A percentile compares a stretch with the other conserved stretches of the same genome.
Conservation (phyloP, 2,113 vertebrate genomes). For the crab-eating macaque (Macaca fascicularis) region T2T-MFA8v1.1 NC_088381.1:44045501-44046000, state of each 20-base stretch:
- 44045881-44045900: neutral
- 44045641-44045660: neutral
- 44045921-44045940: neutral
- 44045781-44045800: neutral
- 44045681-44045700: neutral
- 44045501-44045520: neutral
- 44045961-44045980: neutral
- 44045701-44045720: constrained; percentile 30
- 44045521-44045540: neutral
- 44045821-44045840: constrained; percentile 3
- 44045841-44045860: neutral
- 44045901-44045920: neutral
- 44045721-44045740: neutral
- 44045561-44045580: neutral
- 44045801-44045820: neutral
- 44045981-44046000: neutral
- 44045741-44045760: constrained; percentile 36
- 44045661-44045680: neutral
- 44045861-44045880: neutral
- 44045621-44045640: neutral
- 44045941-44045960: neutral
- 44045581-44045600: constrained; percentile 21
- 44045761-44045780: constrained; percentile 23
- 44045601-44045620: neutral
- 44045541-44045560: neutral